Evolutionary conservation across 2,888 invertebrate species (phyloP).

Genomic region (Microplitis manilae): DNA sequence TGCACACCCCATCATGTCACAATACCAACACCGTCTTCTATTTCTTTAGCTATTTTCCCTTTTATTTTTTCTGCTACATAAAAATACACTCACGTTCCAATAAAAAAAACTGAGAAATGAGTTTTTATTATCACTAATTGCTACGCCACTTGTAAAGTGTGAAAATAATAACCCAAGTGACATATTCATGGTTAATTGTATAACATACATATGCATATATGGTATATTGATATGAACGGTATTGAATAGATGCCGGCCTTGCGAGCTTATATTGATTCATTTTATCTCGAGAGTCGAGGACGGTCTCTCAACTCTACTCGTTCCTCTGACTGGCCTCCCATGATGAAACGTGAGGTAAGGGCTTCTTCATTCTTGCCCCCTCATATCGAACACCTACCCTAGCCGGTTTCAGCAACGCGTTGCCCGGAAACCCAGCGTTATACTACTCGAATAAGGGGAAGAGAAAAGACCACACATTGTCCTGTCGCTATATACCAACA

Average conservation of each 20-base stretch:
- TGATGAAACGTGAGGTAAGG: slow-evolving; percentile 63
- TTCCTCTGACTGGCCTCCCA: slow-evolving; percentile 24
- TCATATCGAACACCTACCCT: slow-evolving; percentile 42
- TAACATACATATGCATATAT: not conserved
- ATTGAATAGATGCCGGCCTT: not conserved
- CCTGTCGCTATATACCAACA: slow-evolving; percentile 10
- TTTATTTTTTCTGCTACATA: not conserved
- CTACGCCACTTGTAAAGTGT: slow-evolving; percentile 2
- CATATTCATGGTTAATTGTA: slow-evolving; percentile 21
- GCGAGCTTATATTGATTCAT: slow-evolving; percentile 63
- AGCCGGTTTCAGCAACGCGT: slow-evolving; percentile 41
- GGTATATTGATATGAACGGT: not conserved
- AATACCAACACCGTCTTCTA: slow-evolving; percentile 6
- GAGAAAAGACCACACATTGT: slow-evolving; percentile 38
- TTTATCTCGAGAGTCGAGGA: slow-evolving; percentile 54
- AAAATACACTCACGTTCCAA: no score
- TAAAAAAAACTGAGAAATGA: not conserved
- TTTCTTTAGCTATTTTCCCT: slow-evolving; percentile 28
- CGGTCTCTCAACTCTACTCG: not conserved
- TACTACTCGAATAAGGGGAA: slow-evolving; percentile 21
- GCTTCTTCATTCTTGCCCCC: slow-evolving; percentile 54
- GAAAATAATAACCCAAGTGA: slow-evolving; percentile 61
- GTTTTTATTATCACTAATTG: not conserved
- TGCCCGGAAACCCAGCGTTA: slow-evolving; percentile 37
- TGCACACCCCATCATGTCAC: slow-evolving; percentile 28